A percentile compares a stretch with the other conserved stretches of the same genome.
Evolutionary conservation across 2,797 vertebrate species (phyloP).

Genomic region (Gouania willdenowi): DNA sequence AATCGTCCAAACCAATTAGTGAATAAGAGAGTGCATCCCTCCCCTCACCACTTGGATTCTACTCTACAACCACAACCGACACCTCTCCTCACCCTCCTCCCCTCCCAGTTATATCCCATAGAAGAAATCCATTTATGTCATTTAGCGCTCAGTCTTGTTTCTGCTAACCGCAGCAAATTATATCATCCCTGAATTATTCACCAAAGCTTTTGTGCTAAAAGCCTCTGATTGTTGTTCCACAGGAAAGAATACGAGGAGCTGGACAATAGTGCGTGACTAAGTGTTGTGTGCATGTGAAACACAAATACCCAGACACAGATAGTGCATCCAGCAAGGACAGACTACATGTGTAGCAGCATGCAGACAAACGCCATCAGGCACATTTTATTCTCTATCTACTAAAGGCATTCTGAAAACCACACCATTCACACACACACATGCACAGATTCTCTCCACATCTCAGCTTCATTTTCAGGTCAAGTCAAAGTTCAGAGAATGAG

Average conservation of each 20-base stretch:
- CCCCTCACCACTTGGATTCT: constrained; percentile 42
- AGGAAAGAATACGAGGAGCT: constrained; percentile 71
- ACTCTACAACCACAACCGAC: constrained; percentile 48
- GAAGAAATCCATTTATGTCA: constrained; percentile 88
- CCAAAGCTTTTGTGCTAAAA: constrained; percentile 82
- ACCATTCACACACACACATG: constrained; percentile 11
- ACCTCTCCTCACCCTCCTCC: constrained; percentile 47
- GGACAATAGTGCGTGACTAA: constrained; percentile 55
- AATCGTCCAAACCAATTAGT: constrained; percentile 83
- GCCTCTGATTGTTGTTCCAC: constrained; percentile 80
- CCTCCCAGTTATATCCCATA: constrained; percentile 68
- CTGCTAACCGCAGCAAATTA: constrained; percentile 77
- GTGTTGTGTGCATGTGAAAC: constrained; percentile 18
- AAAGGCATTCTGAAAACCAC: constrained; percentile 28
- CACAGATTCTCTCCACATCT: constrained; percentile 10
- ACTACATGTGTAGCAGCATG: neutral
- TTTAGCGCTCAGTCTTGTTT: constrained; percentile 79
- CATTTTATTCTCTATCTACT: constrained; percentile 13
- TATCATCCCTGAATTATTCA: constrained; percentile 95
- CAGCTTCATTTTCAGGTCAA: constrained; percentile 4
- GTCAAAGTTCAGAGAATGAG: constrained; percentile 3
- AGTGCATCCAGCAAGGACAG: neutral
- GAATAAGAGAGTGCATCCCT: constrained; percentile 62
- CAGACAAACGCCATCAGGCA: constrained; percentile 9
- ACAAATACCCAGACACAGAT: constrained; percentile 1